Conservation (phyloP, 2,888 invertebrate genomes). For the Trichogramma evanescens region DNA sequence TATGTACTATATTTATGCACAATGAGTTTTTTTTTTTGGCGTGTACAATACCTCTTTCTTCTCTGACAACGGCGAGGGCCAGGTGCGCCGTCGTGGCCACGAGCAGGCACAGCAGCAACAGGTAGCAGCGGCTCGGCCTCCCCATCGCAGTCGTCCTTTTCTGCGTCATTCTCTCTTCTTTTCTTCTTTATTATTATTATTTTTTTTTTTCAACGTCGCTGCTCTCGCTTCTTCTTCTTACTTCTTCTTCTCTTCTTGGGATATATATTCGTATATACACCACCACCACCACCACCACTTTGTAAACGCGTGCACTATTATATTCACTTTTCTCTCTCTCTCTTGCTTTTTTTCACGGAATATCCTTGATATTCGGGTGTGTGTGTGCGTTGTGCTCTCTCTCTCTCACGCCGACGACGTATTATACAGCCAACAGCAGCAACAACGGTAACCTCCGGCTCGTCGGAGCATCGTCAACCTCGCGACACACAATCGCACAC, state of each 20-base stretch:
- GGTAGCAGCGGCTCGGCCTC: slow-evolving; percentile 7
- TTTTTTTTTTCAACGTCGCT: background rate
- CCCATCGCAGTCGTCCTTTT: background rate
- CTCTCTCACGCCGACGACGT: no score
- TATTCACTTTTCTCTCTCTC: background rate
- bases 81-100: slow-evolving; percentile 25
- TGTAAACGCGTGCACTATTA: slow-evolving; percentile 7
- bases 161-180: background rate
- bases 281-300: background rate
- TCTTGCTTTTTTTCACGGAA: background rate
- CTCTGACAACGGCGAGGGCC: slow-evolving; percentile 34
- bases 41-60: slow-evolving; percentile 40
- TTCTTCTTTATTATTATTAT: background rate
- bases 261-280: background rate
- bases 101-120: slow-evolving; percentile 24
- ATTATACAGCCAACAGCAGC: background rate
- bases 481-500: background rate
- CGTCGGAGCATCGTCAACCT: background rate
- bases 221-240: background rate
- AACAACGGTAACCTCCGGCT: background rate
- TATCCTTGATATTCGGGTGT: no score
- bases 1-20: slow-evolving; percentile 4
- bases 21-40: background rate
- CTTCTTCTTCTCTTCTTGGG: slow-evolving; percentile 4
- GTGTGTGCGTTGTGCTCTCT: no score